These are phyloP conservation scores for Gambusia holbrooki DNA, from an alignment of 2,113 vertebrate genomes.

Conservation along the genomic window DNA sequence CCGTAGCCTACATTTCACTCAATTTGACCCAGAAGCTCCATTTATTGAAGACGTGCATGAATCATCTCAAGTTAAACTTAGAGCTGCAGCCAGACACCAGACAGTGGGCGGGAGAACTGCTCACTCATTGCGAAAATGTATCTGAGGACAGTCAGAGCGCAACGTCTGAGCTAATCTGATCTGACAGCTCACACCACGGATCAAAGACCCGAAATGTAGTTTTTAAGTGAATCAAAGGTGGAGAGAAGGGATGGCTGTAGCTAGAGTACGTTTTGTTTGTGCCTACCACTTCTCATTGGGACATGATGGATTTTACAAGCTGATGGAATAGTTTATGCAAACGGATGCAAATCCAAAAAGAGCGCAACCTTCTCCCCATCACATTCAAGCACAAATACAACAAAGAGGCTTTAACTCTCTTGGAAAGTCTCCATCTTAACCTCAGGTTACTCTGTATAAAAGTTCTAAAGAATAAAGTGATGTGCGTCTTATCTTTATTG, in stretches of 20 bases:
- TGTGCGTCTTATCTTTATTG: background rate
- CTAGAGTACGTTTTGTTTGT: background rate
- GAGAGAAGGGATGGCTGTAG: background rate
- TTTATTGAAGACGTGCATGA: slow-evolving; percentile 20
- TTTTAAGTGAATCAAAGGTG: background rate
- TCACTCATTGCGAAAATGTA: background rate
- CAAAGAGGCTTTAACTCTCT: background rate
- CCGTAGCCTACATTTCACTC: background rate
- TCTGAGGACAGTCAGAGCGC: background rate
- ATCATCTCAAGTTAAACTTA: slow-evolving; percentile 8
- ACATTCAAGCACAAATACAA: background rate
- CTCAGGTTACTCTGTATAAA: background rate
- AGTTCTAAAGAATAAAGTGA: background rate
- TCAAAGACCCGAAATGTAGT: background rate
- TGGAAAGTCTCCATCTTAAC: background rate
- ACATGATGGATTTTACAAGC: slow-evolving; percentile 8
- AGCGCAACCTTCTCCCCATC: background rate
- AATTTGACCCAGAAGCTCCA: background rate
- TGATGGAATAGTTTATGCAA: slow-evolving; percentile 29
- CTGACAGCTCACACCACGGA: background rate
- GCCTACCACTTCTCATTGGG: background rate
- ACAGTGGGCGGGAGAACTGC: background rate
- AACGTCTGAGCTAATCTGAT: background rate
- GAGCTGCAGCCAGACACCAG: background rate
- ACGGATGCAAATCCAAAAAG: slow-evolving; percentile 44